Base-by-base conservation (phyloP, 2,888 invertebrate genomes). In the Lottia gigantea region DNA sequence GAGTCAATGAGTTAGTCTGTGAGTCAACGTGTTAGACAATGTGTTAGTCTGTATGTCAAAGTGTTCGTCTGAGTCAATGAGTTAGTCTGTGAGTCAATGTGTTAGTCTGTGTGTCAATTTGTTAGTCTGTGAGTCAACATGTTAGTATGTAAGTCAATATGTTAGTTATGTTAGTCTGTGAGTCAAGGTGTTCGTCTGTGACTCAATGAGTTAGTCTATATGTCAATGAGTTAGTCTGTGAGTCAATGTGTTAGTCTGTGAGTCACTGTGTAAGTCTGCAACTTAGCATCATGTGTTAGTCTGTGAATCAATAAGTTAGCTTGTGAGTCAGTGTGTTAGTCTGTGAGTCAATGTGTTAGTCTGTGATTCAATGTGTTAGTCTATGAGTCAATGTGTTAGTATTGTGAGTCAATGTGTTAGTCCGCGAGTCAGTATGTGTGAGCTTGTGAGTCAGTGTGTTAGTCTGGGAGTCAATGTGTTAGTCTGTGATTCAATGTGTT, bases 131-230 rank as follows among this genome's bases (percentile, higher is more conserved):
- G 67, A 23, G 55, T 55, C n/a, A 23, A 46, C 46, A 31, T 26
- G 67, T 49, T 46, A 40, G 12, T 49, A 40, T 66, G 63, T 62
- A 19, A 46, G 16, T 62, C 40, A 62, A 40, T 61, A 23, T 40
- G 62, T 31, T 40, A 61, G 67, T 62, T 12, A 15, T n/a, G 46
- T 45, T n/a, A 55, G 61, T 55, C 26, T 55, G 67, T 66, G 40
- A 45, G 68, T 62, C 47, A 15, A 46, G 46, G 47, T 47, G 66
- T 66, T 45, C 46, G 68, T 68, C 46, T 68, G 62, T 68, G 62
- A 62, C 45, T 63, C 62, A 46, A 46, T 62, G 68, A 62, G 63
- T 62, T 45, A 46, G 16, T 62, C 40, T 67, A 40, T 61, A 23
- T 40, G 62, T 31, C 61, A 61, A 62, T 62, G 46, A 15, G 46